phyloP scores from a whole-genome alignment of 2,888 invertebrate species.

The Lasioglossum villosulum region DNA sequence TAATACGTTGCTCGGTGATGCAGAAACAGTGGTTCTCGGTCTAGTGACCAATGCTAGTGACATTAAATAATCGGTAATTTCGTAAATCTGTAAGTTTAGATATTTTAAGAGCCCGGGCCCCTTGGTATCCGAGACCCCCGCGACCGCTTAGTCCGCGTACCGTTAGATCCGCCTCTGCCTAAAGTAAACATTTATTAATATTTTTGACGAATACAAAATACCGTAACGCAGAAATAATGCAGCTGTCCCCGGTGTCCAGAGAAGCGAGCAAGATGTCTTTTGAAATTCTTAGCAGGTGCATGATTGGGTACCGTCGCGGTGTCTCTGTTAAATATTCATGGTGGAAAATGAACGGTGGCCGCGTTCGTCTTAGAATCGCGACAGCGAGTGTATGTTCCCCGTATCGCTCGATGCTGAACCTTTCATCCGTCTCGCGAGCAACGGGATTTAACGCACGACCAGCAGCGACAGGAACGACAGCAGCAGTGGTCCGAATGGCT shows the following conservation, averaged over 20 bases:
- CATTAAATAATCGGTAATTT: too few relatives aligned
- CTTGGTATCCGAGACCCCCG: too few relatives aligned
- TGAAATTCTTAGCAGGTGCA: not conserved
- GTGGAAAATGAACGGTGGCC: not conserved
- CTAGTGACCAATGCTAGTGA: too few relatives aligned
- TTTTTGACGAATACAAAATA: not conserved
- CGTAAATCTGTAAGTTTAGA: too few relatives aligned
- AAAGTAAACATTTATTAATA: too few relatives aligned
- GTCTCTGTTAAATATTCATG: not conserved
- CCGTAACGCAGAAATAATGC: not conserved
- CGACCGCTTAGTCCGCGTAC: too few relatives aligned
- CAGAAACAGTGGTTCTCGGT: too few relatives aligned
- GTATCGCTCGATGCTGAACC: not conserved
- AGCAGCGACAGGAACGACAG: not conserved
- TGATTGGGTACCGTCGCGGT: not conserved
- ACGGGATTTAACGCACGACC: not conserved
- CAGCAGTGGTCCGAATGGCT: not conserved
- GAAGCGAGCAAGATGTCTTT: not conserved
- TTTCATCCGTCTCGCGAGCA: slow-evolving; percentile 1
- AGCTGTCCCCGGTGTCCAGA: not conserved
- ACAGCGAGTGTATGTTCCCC: not conserved
- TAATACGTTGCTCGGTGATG: too few relatives aligned
- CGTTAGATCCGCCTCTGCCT: too few relatives aligned
- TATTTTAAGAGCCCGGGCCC: too few relatives aligned
- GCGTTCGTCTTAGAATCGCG: not conserved